A percentile compares a stretch with the other conserved stretches of the same genome.
Conservation (phyloP, 2,113 vertebrate species). For the Neoarius graeffei region DNA sequence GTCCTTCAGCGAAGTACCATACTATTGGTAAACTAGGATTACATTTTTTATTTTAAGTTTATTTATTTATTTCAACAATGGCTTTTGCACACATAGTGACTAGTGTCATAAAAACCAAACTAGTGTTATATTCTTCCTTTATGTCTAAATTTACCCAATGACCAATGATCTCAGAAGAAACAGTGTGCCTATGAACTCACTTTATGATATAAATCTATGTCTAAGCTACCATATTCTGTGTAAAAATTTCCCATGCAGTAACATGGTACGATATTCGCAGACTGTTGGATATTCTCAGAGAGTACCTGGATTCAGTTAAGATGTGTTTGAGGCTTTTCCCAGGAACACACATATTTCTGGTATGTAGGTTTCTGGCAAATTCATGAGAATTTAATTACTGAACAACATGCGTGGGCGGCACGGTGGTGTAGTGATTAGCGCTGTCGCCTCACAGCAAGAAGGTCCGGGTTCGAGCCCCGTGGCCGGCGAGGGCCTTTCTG, state of each 20-base stretch:
- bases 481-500: too few species aligned
- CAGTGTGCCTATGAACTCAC: background rate
- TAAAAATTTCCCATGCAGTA: background rate
- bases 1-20: background rate
- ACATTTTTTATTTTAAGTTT: background rate
- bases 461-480: too few species aligned
- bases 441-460: too few species aligned
- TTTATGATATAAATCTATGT: background rate
- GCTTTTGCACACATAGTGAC: background rate
- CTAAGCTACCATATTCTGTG: background rate
- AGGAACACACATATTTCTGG: background rate
- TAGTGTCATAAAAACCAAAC: background rate
- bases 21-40: background rate
- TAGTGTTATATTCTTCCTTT: background rate
- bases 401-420: conserved; percentile 14
- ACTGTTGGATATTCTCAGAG: background rate
- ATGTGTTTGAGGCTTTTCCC: conserved; percentile 5
- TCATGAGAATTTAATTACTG: conserved; percentile 10
- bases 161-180: background rate
- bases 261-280: background rate
- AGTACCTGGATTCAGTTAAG: background rate
- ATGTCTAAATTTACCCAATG: background rate
- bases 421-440: too few species aligned
- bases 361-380: background rate
- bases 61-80: background rate